Evolutionary conservation across 2,888 invertebrate species (phyloP), one percentile per base, ranked within the genome.

Genomic region (Tenthredo distinguenda): DNA sequence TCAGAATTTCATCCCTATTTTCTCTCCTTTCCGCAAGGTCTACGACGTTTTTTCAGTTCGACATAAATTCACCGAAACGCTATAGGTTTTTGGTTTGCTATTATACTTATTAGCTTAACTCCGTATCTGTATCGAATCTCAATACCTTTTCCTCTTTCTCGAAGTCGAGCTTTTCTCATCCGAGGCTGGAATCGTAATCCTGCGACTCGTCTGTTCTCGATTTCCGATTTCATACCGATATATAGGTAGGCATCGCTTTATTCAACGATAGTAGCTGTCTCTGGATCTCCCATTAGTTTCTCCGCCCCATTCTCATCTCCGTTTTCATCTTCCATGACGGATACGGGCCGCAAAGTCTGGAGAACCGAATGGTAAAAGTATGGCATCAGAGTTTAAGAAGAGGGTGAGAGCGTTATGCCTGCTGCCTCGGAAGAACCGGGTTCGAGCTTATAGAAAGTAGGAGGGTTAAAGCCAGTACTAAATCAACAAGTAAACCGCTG

Each of bases 401-500:
- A 43, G 74, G 74, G n/a, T 74, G 74, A 18, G 21, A 40, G n/a
- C 43, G 43, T 21, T 43, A 68, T 34, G 68, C 34, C 15, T 68
- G 15, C 12, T 43, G 72, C 40, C 50, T 81, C 62, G 10, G 15
- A 62, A 62, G 40, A 81, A 81, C 34, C 62, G 40, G 40, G 58
- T 37, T 40, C 26, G 18, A 43, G 74, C 21, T 31, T 58, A 21
- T 62, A 58, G 18, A n/a, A 62, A 6, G 62, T 1, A 62, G 15
- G 26, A 77, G 50, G 31, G 55, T 10, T 50, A 7, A 81, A 58
- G 62, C 81, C 79, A 62, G 50, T 55, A 21, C 58, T 81, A 81
- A 81, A 81, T 58, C 81, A 81, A 81, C 81, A 81, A 81, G 81
- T 81, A 81, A 81, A 62, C 58, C 81, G 58, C n/a, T 37, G 62